Conservation (phyloP, 2,113 vertebrate genomes). For the Varanus komodoensis region DNA sequence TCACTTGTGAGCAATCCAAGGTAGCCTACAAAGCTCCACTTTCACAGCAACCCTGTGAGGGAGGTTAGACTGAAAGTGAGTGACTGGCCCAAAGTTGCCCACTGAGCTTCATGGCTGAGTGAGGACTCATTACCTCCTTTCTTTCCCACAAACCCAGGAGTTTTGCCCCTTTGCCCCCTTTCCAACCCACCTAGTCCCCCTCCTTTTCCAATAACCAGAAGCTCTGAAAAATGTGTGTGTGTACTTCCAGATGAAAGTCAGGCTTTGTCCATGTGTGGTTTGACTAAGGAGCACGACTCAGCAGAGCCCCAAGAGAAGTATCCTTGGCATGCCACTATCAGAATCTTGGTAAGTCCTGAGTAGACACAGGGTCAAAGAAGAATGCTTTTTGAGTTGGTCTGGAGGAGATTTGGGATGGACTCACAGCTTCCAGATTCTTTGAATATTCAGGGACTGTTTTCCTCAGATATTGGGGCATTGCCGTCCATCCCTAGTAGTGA, state of each 20-base stretch:
- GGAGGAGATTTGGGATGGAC: neutral
- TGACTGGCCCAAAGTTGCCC: too few relatives aligned
- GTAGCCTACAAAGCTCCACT: too few relatives aligned
- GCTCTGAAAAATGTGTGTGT: neutral
- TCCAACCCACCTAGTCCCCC: neutral
- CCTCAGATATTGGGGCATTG: neutral
- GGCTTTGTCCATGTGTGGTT: constrained; percentile 82
- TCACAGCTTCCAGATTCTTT: neutral
- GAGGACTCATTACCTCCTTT: too few relatives aligned
- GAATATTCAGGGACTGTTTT: neutral
- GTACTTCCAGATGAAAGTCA: constrained; percentile 60
- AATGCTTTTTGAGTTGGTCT: neutral
- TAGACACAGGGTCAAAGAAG: neutral
- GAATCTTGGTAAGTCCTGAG: constrained; percentile 64
- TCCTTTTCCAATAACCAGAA: neutral
- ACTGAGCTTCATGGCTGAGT: too few relatives aligned
- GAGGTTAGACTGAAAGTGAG: too few relatives aligned
- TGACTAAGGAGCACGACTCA: constrained; percentile 76
- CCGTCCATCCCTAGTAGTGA: too few relatives aligned
- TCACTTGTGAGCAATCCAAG: too few relatives aligned
- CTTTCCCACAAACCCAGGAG: neutral
- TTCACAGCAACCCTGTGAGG: too few relatives aligned
- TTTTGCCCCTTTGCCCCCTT: neutral
- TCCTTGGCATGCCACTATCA: constrained; percentile 82
- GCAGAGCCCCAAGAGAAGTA: constrained; percentile 25